phyloP scores from a whole-genome alignment of 1,140 invertebrate species.

The Dendroctonus valens region DNA sequence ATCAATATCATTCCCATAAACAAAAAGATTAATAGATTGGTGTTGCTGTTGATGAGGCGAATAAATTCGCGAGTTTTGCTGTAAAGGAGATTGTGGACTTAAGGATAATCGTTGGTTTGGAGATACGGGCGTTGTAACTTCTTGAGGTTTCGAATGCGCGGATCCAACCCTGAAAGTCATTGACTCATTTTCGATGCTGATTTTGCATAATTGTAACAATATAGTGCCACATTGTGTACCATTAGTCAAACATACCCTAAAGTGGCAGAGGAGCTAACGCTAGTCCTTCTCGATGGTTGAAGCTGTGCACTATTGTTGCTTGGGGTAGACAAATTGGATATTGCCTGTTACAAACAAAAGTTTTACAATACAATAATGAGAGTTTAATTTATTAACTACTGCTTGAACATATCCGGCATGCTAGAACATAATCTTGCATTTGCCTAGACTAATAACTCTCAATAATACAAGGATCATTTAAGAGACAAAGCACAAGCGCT shows the following conservation, averaged over 20 bases:
- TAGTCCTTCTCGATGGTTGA: conserved; percentile 68
- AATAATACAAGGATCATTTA: too few species aligned
- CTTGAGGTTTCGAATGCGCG: conserved; percentile 16
- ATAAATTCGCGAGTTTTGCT: conserved; percentile 32
- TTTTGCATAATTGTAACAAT: too few species aligned
- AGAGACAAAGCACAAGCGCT: too few species aligned
- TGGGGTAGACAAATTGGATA: conserved; percentile 65
- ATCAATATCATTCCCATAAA: conserved; percentile 95
- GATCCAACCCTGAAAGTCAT: conserved; percentile 4
- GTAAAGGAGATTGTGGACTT: conserved; percentile 37
- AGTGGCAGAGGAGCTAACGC: conserved; percentile 50
- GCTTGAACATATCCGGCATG: too few species aligned
- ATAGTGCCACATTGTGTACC: too few species aligned
- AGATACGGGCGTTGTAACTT: conserved; percentile 38
- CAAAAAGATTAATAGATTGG: conserved; percentile 75
- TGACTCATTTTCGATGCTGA: too few species aligned
- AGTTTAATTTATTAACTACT: too few species aligned
- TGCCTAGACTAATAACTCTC: too few species aligned
- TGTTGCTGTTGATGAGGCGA: conserved; percentile 34
- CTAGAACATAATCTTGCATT: too few species aligned
- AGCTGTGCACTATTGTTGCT: conserved; percentile 55
- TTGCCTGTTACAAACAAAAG: conserved; percentile 56
- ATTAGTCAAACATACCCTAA: conserved; percentile 49
- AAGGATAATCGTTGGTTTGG: conserved; percentile 49
- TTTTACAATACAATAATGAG: too few species aligned